These are phyloP conservation scores for Sceliomorpha sp. DNA, from an alignment of 2,888 invertebrate genomes.

Conservation along the genomic window DNA sequence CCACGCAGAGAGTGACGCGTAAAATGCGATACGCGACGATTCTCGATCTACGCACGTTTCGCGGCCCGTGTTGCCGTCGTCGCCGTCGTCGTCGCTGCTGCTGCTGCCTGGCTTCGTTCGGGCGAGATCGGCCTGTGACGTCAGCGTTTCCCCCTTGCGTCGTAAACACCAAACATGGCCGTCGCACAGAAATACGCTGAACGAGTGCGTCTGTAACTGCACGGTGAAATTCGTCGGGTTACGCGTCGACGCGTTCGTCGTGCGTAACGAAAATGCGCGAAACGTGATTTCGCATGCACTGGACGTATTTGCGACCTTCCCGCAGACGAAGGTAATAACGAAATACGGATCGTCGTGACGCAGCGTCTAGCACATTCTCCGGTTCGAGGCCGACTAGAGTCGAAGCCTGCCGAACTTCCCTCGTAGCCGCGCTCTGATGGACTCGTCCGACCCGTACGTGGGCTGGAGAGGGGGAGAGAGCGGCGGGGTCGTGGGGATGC, in stretches of 20 bases:
- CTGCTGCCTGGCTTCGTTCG: conserved; percentile 61
- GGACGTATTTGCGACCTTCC: conserved; percentile 28
- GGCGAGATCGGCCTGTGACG: conserved; percentile 74
- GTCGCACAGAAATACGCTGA: conserved; percentile 73
- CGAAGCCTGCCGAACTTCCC: conserved; percentile 75
- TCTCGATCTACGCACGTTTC: conserved; percentile 2
- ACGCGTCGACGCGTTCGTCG: background rate
- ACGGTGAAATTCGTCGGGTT: conserved; percentile 18
- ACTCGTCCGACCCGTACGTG: conserved; percentile 78
- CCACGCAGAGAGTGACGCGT: too few species aligned
- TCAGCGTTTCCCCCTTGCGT: conserved; percentile 77
- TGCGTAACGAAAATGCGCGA: background rate
- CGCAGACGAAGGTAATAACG: conserved; percentile 17
- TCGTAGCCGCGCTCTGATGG: conserved; percentile 72
- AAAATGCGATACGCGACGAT: background rate
- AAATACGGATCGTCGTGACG: conserved; percentile 26
- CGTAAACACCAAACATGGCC: conserved; percentile 81
- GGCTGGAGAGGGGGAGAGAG: conserved; percentile 50
- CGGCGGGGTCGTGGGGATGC: too few species aligned
- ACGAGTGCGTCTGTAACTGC: conserved; percentile 38
- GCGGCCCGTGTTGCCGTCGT: conserved; percentile 13
- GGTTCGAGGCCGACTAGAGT: conserved; percentile 80
- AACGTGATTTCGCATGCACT: conserved; percentile 1
- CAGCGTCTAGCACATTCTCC: conserved; percentile 75
- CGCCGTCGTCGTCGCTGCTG: conserved; percentile 36